phyloP scores from a whole-genome alignment of 1,140 invertebrate genomes.

The Melipona quadrifasciata region DNA sequence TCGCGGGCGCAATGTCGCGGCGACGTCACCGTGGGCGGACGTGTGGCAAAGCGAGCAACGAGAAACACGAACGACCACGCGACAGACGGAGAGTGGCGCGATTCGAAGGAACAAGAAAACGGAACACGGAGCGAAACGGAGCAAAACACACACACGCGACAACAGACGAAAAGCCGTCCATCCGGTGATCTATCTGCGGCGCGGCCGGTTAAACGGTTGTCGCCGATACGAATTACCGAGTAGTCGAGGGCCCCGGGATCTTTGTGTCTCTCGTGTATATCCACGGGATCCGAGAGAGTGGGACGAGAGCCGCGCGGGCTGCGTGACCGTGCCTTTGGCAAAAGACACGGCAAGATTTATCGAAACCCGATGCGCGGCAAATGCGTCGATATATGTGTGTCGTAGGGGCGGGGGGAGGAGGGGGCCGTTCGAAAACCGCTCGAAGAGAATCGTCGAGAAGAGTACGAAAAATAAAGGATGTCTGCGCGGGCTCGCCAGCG shows the following conservation, averaged over 20 bases:
- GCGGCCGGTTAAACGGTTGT: constrained; percentile 45
- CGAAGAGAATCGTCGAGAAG: constrained; percentile 61
- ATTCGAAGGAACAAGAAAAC: not conserved
- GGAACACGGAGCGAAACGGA: not conserved
- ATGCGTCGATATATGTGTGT: constrained; percentile 62
- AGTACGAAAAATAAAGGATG: constrained; percentile 64
- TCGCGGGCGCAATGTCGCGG: not conserved
- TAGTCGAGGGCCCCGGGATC: constrained; percentile 26
- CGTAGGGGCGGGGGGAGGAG: not conserved
- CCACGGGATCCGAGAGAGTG: constrained; percentile 37
- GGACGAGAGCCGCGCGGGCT: constrained; percentile 37
- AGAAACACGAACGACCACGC: not conserved
- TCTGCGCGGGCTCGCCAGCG: constrained; percentile 4
- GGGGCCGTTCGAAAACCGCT: constrained; percentile 57
- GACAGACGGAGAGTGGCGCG: not conserved
- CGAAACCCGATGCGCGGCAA: constrained; percentile 64
- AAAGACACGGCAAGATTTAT: constrained; percentile 64
- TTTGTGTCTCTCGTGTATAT: constrained; percentile 59
- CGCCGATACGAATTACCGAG: constrained; percentile 58
- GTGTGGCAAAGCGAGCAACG: not conserved
- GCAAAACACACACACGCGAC: not conserved
- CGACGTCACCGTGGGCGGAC: not conserved
- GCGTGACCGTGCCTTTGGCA: constrained; percentile 60
- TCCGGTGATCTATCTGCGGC: constrained; percentile 45
- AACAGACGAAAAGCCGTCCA: constrained; percentile 39